phyloP scores from a whole-genome alignment of 1,140 invertebrate species.

The Ganaspis sp. region DNA sequence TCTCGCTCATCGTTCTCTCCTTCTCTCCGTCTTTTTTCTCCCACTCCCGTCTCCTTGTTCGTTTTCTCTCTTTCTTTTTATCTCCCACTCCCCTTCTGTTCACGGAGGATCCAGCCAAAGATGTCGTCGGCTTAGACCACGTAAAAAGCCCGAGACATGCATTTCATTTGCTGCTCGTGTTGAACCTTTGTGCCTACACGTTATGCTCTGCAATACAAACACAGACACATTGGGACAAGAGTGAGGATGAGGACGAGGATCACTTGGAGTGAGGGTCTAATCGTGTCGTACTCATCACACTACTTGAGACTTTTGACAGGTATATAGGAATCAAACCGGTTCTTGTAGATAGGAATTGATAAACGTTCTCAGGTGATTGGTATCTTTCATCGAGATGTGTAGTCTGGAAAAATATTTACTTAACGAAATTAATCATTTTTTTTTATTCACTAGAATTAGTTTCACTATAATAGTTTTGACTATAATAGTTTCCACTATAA shows the following conservation, averaged over 20 bases:
- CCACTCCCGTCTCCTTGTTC: not conserved
- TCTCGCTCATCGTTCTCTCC: constrained; percentile 27
- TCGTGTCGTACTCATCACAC: constrained; percentile 28
- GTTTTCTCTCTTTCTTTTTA: constrained; percentile 28
- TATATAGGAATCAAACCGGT: constrained; percentile 27
- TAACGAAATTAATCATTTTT: not conserved
- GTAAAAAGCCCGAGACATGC: constrained; percentile 68
- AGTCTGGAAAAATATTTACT: not conserved
- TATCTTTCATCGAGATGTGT: constrained; percentile 29
- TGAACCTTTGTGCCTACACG: constrained; percentile 59
- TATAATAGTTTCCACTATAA: too few species aligned
- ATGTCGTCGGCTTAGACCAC: constrained; percentile 54
- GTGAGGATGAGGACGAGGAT: not conserved
- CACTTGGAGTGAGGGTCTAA: constrained; percentile 7
- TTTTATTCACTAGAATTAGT: not conserved
- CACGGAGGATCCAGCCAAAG: constrained; percentile 37
- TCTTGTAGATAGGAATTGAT: constrained; percentile 21
- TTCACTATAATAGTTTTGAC: not conserved
- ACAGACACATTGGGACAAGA: not conserved
- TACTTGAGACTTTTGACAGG: constrained; percentile 28
- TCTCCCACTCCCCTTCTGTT: constrained; percentile 4
- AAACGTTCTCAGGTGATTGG: constrained; percentile 25
- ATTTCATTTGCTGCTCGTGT: constrained; percentile 70
- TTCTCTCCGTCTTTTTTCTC: constrained; percentile 18
- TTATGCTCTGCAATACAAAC: constrained; percentile 32